Evolutionary conservation across 2,797 vertebrate species (phyloP), one percentile per base, ranked within the genome.

Genomic region (Acanthopagrus latus): DNA sequence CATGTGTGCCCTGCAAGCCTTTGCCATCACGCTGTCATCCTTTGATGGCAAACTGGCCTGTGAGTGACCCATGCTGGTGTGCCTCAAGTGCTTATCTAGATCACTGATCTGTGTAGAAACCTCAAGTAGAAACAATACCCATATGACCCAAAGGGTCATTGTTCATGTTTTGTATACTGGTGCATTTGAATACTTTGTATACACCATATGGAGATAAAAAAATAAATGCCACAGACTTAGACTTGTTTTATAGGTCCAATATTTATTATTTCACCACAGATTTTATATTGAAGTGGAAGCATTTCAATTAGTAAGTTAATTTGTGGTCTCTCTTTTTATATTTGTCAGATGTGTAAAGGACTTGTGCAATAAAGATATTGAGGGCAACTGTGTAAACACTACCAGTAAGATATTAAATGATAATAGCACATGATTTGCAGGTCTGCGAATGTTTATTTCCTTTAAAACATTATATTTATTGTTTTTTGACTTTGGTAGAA

Each of bases 1-100:
- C 0, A 83, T 98, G 88, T 97, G 96, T 76, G 95, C 96, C 2
- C 94, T 98, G 64, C 97, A 98, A 86, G 97, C 97, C 23, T 98
- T 98, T 43, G 95, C 95, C 80, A 96, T 98, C 87, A 96, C 97
- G 14, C 93, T 98, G 74, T 97, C 97, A 5, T 97, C 96, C 59
- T 98, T 98, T 12, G 96, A 96, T 82, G 94, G 96, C 66, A 98
- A 98, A 91, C 95, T 98, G 83, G 96, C 96, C 3, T 97, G 97
- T 90, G 96, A 97, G 89, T 98, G 93, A 95, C 20, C 54, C 8
- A 11, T n/a, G 57, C 62, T 38, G 62, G 46, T 67, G 64, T 73
- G 60, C 82, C 83, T 69, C 71, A 80, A 74, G 70, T 79, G 77
- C 64, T 79, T 25, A 62, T 77, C 52, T 65, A 60, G 33, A 78